These are phyloP conservation scores for Frankliniella fusca DNA, from an alignment of 2,888 invertebrate species.

Conservation along the genomic window DNA sequence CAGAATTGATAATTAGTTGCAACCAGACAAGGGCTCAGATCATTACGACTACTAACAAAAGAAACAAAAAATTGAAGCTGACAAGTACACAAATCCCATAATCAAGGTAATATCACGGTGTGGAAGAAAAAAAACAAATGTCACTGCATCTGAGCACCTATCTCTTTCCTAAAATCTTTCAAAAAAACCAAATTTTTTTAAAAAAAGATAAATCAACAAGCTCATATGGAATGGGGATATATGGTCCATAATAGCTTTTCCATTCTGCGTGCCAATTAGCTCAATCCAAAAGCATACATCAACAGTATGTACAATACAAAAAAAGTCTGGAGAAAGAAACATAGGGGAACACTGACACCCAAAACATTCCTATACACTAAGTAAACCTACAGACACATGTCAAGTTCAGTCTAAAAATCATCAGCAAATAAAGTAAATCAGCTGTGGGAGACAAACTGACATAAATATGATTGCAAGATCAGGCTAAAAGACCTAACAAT, in stretches of 20 bases:
- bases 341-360: neutral
- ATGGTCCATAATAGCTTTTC: neutral
- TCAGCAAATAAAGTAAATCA: neutral
- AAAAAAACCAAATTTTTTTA: neutral
- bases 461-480: too few relatives aligned
- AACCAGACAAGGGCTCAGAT: neutral
- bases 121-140: neutral
- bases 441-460: neutral
- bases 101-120: neutral
- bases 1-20: neutral
- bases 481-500: too few relatives aligned
- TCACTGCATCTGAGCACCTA: neutral
- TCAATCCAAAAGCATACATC: neutral
- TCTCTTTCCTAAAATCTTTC: neutral
- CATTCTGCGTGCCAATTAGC: constrained; percentile 15
- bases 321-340: neutral
- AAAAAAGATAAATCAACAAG: neutral
- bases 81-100: neutral
- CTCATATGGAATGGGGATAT: constrained; percentile 3
- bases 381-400: constrained; percentile 2
- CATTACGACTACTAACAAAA: neutral
- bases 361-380: neutral
- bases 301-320: constrained; percentile 1
- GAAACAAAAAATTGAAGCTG: neutral
- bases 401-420: constrained; percentile 17